Percentiles rank a stretch among this genome's conserved stretches.
These are phyloP conservation scores for Butorides virescens DNA, from an alignment of 2,113 vertebrate species.

Conservation along the genomic window DNA sequence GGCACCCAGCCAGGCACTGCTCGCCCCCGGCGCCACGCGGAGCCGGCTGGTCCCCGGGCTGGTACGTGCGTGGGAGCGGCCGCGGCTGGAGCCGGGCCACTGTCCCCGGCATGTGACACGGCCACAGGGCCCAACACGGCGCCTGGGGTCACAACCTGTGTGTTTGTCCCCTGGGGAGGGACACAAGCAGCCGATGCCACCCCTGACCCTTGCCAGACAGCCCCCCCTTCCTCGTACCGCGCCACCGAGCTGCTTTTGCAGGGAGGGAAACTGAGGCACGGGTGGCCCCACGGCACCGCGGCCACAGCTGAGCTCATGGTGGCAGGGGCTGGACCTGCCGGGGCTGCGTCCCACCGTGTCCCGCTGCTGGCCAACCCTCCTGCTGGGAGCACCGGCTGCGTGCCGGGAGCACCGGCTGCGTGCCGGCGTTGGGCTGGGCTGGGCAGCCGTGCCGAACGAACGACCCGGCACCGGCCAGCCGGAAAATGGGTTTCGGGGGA, in stretches of 20 bases:
- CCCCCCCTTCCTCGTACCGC: accelerated
- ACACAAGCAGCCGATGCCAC: not conserved
- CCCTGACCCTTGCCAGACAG: accelerated
- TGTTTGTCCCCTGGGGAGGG: not conserved
- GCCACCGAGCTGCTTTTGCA: not conserved
- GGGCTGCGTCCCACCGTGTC: not conserved
- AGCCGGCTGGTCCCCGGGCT: not conserved
- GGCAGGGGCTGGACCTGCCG: not conserved
- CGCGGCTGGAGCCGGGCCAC: not conserved
- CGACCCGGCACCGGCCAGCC: not conserved
- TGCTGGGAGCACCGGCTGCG: not conserved
- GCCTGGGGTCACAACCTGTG: not conserved
- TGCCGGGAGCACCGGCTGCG: not conserved
- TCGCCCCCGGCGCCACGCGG: not conserved
- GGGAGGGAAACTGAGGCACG: not conserved
- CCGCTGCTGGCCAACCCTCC: not conserved
- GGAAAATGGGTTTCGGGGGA: not conserved
- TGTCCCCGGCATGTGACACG: not conserved
- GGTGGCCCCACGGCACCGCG: accelerated
- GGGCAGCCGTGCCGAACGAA: not conserved
- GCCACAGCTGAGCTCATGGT: accelerated
- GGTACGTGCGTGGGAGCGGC: not conserved
- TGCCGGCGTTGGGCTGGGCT: too few species aligned
- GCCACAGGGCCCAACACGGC: not conserved
- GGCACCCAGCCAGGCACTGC: not conserved